These are phyloP conservation scores for Willowsia nigromaculata DNA, from an alignment of 2,888 invertebrate species.

Conservation along the genomic window DNA sequence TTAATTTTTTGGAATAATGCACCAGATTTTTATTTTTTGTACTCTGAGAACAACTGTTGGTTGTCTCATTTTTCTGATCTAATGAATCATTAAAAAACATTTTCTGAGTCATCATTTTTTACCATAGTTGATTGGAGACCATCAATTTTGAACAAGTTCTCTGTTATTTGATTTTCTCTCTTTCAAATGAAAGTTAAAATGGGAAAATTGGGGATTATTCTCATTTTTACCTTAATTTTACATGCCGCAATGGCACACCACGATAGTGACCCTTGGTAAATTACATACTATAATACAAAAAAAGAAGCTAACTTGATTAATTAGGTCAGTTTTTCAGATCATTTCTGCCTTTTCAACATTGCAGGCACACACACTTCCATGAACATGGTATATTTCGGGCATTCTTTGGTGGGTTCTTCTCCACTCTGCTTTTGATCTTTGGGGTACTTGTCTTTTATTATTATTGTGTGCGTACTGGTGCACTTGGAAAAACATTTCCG, in stretches of 20 bases:
- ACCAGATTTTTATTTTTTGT: too few relatives aligned
- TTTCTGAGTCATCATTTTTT: too few relatives aligned
- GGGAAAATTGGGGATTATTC: background rate
- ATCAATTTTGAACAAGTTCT: too few relatives aligned
- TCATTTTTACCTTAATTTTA: background rate
- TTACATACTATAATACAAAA: background rate
- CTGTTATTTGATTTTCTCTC: too few relatives aligned
- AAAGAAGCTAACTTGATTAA: background rate
- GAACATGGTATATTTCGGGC: conserved; percentile 38
- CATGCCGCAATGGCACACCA: background rate
- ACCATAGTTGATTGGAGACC: too few relatives aligned
- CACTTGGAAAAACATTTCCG: background rate
- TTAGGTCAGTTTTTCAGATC: background rate
- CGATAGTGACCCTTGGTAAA: background rate
- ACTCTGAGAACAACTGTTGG: too few relatives aligned
- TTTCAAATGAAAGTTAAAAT: background rate
- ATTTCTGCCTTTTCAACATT: background rate
- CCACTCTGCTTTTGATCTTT: conserved; percentile 39
- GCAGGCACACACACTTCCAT: conserved; percentile 22
- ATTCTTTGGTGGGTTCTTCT: conserved; percentile 60
- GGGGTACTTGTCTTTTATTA: conserved; percentile 42
- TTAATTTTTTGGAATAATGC: too few relatives aligned
- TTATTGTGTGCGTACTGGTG: conserved; percentile 9
- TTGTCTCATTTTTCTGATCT: too few relatives aligned
- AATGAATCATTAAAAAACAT: too few relatives aligned